Conservation (phyloP, 2,797 vertebrate genomes). For the Siniperca undulata region DNA sequence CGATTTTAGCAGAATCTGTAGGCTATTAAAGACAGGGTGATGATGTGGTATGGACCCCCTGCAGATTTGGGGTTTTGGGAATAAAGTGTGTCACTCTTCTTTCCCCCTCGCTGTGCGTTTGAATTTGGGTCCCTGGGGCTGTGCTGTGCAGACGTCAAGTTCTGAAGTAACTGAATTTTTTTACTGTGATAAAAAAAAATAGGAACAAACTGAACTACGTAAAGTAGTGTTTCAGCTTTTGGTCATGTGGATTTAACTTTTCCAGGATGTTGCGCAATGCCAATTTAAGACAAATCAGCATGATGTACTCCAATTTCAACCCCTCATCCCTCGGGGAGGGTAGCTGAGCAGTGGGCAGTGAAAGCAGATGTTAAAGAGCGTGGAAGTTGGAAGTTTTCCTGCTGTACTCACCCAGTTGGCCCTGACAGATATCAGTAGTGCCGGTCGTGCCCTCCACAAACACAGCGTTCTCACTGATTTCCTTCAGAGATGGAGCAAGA, state of each 20-base stretch:
- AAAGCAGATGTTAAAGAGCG: background rate
- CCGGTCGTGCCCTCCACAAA: constrained; percentile 86
- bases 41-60: constrained; percentile 10
- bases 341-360: background rate
- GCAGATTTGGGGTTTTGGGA: constrained; percentile 28
- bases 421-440: constrained; percentile 89
- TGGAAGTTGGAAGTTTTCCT: background rate
- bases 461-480: constrained; percentile 82
- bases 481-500: constrained; percentile 66
- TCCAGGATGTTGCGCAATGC: constrained; percentile 28
- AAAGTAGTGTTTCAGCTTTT: background rate
- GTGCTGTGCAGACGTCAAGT: background rate
- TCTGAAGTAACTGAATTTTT: constrained; percentile 9
- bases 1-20: background rate
- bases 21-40: background rate
- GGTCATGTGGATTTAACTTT: constrained; percentile 4
- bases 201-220: background rate
- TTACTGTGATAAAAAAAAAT: background rate
- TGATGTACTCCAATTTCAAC: constrained; percentile 6
- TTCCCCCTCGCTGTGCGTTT: constrained; percentile 34
- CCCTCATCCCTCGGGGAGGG: background rate
- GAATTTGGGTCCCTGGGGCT: constrained; percentile 14
- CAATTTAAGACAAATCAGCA: background rate
- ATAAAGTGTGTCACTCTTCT: constrained; percentile 15
- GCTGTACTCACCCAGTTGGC: constrained; percentile 86